A percentile compares a stretch with the other conserved stretches of the same genome.
Evolutionary conservation across 1,140 invertebrate species (phyloP).

Genomic region (Tetramorium simillimum): DNA sequence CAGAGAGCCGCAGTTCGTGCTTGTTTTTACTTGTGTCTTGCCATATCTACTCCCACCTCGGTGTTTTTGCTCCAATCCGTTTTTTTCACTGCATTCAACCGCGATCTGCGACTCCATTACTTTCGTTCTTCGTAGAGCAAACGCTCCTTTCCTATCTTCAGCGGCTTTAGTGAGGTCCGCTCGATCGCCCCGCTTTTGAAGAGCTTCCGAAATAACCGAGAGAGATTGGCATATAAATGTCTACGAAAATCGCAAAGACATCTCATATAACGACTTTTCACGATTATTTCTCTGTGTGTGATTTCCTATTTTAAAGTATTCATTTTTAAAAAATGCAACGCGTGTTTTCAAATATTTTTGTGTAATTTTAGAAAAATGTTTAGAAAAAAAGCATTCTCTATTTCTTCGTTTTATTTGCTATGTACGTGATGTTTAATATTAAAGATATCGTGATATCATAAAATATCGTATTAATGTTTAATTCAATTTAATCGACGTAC

Average conservation of each 20-base stretch:
- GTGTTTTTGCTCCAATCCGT: background rate
- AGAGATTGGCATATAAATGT: background rate
- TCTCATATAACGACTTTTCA: background rate
- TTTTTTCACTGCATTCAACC: constrained; percentile 54
- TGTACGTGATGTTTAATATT: background rate
- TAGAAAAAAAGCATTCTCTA: background rate
- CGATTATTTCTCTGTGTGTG: background rate
- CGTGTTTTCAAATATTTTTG: background rate
- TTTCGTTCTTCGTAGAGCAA: constrained; percentile 25
- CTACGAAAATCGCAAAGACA: background rate
- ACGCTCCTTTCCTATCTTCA: background rate
- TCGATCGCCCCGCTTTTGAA: background rate
- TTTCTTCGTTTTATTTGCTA: background rate
- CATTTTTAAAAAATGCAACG: background rate
- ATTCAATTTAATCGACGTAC: background rate
- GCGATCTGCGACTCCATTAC: constrained; percentile 62
- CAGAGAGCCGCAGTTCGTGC: constrained; percentile 75
- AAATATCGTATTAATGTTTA: background rate
- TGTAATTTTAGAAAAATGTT: background rate
- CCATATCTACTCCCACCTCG: constrained; percentile 48
- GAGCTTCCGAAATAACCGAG: constrained; percentile 1
- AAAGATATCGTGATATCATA: background rate
- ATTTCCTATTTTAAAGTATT: background rate
- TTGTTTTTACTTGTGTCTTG: constrained; percentile 78
- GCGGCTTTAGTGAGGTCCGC: background rate